Evolutionary conservation across 2,113 vertebrate genomes (phyloP), one percentile per base, ranked within the genome.

Genomic region (Aegithalos caudatus): DNA sequence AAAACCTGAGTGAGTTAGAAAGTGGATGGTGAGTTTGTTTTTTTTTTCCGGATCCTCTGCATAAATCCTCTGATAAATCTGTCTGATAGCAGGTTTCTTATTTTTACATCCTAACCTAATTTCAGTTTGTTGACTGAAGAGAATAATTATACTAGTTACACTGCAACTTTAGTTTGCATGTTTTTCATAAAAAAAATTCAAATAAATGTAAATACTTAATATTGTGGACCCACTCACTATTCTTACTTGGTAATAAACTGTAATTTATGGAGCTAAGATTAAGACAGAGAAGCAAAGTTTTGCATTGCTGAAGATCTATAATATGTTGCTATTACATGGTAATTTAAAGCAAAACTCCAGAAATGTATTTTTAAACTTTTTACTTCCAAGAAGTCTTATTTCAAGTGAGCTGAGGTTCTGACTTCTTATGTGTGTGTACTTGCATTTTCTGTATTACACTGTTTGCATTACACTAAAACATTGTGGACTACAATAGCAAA

Each of bases 221-320:
- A 42, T 50, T 0, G 0, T 53, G 7, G 37, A 27, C 10, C 14
- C 8, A 16, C 25, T 77, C 8, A 16, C 25, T 77, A 2, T 67
- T 71, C 73, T 91, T 79, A 70, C 35, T 17, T 60, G 19, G 9
- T 64, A 67, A 88, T 50, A 70, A 83, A 25, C 24, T 85, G 13
- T 38, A 33, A 50, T 54, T 88, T 66, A 17, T 24, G 47, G 28
- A 61, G 33, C 8, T 70, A 69, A 82, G 73, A 87, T 79, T 81
- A 53, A 44, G 31, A 25, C 9, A 84, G 22, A 38, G 23, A 74
- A 81, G 31, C 17, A 76, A 60, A 60, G 6, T 66, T 94, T 91
- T 91, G 10, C 28, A 18, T 61, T 84, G 35, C 19, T 45, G 14
- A 76, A 57, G 10, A n/a, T 60, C 8, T 90, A 3, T 27, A 33